phyloP scores from a whole-genome alignment of 2,888 invertebrate genomes.

The Watsonalla binaria region DNA sequence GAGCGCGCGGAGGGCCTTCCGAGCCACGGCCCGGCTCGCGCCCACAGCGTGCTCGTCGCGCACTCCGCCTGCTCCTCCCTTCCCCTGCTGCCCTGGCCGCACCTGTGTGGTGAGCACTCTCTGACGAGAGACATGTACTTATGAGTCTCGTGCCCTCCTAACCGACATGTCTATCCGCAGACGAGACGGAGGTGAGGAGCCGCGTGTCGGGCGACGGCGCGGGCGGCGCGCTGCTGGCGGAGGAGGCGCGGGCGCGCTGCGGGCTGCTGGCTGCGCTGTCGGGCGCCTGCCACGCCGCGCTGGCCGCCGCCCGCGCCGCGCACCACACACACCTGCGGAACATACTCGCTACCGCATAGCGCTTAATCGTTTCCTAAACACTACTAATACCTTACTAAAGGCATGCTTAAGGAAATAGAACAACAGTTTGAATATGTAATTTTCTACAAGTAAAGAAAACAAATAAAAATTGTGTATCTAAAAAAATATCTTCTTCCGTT shows the following conservation, averaged over 20 bases:
- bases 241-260: constrained; percentile 17
- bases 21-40: constrained; percentile 13
- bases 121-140: not conserved
- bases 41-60: constrained; percentile 23
- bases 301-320: not conserved
- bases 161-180: constrained; percentile 22
- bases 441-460: too few relatives aligned
- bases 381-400: too few relatives aligned
- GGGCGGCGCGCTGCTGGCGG: constrained; percentile 15
- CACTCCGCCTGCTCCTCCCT: constrained; percentile 25
- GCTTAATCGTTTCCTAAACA: not conserved
- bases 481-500: too few relatives aligned
- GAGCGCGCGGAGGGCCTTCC: constrained; percentile 14
- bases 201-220: constrained; percentile 9
- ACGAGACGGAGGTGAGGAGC: constrained; percentile 26
- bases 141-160: not conserved
- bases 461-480: too few relatives aligned
- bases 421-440: too few relatives aligned
- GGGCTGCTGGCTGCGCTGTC: constrained; percentile 20
- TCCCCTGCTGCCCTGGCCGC: constrained; percentile 39
- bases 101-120: constrained; percentile 28
- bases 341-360: not conserved
- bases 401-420: too few relatives aligned
- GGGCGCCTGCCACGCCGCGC: constrained; percentile 15
- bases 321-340: not conserved